phyloP scores from a whole-genome alignment of 2,888 invertebrate species.

The Buathra laborator region DNA sequence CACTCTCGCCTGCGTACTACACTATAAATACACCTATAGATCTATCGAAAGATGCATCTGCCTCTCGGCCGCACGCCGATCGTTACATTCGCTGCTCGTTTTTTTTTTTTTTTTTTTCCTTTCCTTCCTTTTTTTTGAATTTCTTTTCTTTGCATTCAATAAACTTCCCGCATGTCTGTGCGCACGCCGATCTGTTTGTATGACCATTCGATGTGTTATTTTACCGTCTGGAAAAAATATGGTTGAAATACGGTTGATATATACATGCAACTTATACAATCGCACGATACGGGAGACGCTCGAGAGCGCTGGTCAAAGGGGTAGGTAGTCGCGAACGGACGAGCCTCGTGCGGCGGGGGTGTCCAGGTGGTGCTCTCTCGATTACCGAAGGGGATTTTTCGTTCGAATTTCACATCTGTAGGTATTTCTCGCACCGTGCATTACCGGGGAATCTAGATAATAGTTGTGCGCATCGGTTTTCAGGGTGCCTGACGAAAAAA shows the following conservation, averaged over 20 bases:
- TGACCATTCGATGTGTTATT: slow-evolving; percentile 36
- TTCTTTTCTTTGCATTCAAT: slow-evolving; percentile 39
- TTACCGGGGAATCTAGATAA: not conserved
- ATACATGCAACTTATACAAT: not conserved
- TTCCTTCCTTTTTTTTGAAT: slow-evolving; percentile 38
- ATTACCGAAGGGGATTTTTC: slow-evolving; percentile 33
- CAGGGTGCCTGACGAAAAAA: slow-evolving; percentile 54
- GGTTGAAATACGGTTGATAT: not conserved
- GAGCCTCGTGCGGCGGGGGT: slow-evolving; percentile 74
- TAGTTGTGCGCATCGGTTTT: slow-evolving; percentile 3
- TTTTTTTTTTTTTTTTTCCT: slow-evolving; percentile 30
- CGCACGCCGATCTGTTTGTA: slow-evolving; percentile 45
- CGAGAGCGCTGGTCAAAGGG: slow-evolving; percentile 74
- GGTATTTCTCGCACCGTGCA: slow-evolving; percentile 18
- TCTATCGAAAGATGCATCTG: slow-evolving; percentile 62
- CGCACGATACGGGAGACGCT: slow-evolving; percentile 63
- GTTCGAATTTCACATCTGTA: slow-evolving; percentile 49
- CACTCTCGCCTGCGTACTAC: slow-evolving; percentile 62
- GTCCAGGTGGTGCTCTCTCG: slow-evolving; percentile 77
- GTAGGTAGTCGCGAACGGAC: slow-evolving; percentile 68
- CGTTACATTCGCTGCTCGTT: slow-evolving; percentile 57
- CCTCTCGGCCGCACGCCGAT: slow-evolving; percentile 60
- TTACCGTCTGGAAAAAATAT: slow-evolving; percentile 19
- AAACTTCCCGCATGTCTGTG: slow-evolving; percentile 59
- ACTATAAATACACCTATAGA: slow-evolving; percentile 46